Base-by-base conservation (phyloP, 2,888 invertebrate species). In the Hecatera dysodea region DNA sequence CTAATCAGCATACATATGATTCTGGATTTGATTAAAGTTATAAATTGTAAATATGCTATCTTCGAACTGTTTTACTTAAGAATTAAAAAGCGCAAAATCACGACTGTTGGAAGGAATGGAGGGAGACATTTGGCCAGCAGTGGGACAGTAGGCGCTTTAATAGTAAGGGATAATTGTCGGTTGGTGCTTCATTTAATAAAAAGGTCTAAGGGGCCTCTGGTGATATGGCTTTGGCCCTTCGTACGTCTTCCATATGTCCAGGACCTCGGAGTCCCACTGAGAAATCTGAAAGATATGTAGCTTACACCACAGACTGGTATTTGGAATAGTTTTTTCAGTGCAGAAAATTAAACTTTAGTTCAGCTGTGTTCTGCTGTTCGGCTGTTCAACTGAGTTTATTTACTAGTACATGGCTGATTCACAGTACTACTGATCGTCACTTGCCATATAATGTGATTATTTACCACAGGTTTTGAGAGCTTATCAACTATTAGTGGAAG, bases 401-500 rank as follows among this genome's bases (percentile, higher is more conserved):
- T 52, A 50, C 24, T 50, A 5, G 24, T 24, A 27, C 50, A 52
- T 17, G 24, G 24, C 24, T 52, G 50, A 19, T 44, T 7, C 19
- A 66, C 22, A 36, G 11, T 8, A 69, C 33, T 17, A 19, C 27
- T 27, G 24, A 19, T 62, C 6, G 4, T 39, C 7, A 33, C 24
- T 75, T 50, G 7, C 29, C 6, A 29, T 17, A 29, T n/a, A 44
- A 29, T 33, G n/a, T 39, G n/a, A 44, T 67, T 50, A 44, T 75
- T 78, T 86, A 82, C 6, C 42, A 33, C 86, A 97, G 97, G 97
- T 97, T 67, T 95, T 97, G 88, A 96, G 97, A 90, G 99, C 99
- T 67, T 99, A 98, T 93, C 97, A 98, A 87, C 96, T 99, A 85
- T 96, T 99, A 89, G 98, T 98, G 36, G 98, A 98, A 91, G 98